phyloP scores from a whole-genome alignment of 1,140 invertebrate genomes.

The Nymphalis io region DNA sequence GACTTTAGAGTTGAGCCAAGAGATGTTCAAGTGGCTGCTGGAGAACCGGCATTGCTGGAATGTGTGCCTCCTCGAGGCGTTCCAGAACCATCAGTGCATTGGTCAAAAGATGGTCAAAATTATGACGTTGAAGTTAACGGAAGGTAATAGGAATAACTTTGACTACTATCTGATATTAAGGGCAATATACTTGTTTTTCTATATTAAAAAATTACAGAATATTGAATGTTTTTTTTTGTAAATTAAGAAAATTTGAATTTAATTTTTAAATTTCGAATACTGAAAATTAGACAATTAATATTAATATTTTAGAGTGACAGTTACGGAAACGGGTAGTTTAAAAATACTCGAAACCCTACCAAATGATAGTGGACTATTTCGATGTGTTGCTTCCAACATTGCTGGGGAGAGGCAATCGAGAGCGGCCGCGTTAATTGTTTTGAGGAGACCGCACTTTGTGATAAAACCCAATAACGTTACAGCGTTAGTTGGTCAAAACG shows the following conservation, averaged over 20 bases:
- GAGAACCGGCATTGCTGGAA: conserved; percentile 90
- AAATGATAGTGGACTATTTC: conserved; percentile 91
- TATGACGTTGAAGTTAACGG: conserved; percentile 84
- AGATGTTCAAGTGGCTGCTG: conserved; percentile 88
- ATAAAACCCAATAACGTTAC: conserved; percentile 75
- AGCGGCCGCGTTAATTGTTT: conserved; percentile 89
- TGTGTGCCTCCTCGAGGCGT: conserved; percentile 91
- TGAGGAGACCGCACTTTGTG: conserved; percentile 77
- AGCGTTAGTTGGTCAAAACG: conserved; percentile 74
- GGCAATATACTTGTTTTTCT: no score
- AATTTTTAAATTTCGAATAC: not conserved
- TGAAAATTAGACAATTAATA: no score
- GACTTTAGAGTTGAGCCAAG: conserved; percentile 91
- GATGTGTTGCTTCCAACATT: conserved; percentile 92
- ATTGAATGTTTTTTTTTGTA: no score
- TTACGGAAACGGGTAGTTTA: conserved; percentile 89
- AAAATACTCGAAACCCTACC: conserved; percentile 91
- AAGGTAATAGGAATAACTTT: conserved; percentile 52
- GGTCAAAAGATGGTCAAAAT: conserved; percentile 90
- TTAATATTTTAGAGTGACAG: conserved; percentile 65
- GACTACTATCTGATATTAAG: not conserved
- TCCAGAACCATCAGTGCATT: conserved; percentile 90
- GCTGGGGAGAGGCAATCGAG: conserved; percentile 90
- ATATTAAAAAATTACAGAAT: no score
- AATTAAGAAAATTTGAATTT: no score